These are phyloP conservation scores for Lophura nycthemera DNA, from an alignment of 2,113 vertebrate genomes.

Conservation along the genomic window DNA sequence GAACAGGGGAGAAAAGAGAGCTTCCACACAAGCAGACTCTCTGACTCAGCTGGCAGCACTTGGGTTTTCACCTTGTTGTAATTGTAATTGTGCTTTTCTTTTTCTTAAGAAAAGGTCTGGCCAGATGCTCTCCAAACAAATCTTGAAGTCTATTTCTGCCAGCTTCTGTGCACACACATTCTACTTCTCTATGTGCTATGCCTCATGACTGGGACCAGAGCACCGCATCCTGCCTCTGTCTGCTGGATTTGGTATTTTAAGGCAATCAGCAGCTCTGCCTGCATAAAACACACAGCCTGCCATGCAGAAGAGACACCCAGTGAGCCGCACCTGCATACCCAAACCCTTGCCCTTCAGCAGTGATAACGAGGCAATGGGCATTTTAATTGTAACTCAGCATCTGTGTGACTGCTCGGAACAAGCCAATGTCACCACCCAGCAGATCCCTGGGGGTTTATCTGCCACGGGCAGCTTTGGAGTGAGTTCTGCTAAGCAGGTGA, in stretches of 20 bases:
- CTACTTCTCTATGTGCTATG: neutral
- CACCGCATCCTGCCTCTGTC: neutral
- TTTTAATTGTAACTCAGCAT: slow-evolving; percentile 38
- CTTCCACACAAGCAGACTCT: neutral
- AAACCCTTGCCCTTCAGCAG: neutral
- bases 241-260: neutral
- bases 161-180: neutral
- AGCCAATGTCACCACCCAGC: neutral
- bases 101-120: neutral
- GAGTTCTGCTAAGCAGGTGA: slow-evolving; percentile 3
- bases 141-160: neutral
- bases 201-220: neutral
- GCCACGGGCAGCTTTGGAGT: neutral
- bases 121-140: slow-evolving; percentile 43
- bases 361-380: neutral
- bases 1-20: neutral
- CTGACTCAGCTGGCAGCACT: slow-evolving; percentile 18
- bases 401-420: neutral
- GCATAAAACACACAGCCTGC: neutral
- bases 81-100: neutral
- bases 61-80: neutral
- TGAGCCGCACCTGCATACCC: neutral
- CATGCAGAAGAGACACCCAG: neutral
- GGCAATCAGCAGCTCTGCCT: neutral
- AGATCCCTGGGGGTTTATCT: neutral